Evolutionary conservation across 2,113 vertebrate genomes (phyloP).

Genomic region (Myiozetetes cayanensis): DNA sequence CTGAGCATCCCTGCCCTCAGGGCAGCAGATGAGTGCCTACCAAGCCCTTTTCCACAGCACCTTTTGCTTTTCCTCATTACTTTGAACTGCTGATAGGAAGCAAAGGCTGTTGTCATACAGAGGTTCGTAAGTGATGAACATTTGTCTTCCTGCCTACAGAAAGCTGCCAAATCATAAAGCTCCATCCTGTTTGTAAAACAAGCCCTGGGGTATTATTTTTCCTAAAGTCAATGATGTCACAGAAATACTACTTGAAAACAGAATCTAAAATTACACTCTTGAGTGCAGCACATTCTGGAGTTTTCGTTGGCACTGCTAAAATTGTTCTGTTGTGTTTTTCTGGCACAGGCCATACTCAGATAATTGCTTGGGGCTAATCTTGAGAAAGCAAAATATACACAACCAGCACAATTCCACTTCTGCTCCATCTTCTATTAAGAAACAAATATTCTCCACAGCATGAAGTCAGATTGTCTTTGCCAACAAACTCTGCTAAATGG

Average conservation of each 20-base stretch:
- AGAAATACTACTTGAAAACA: slow-evolving; percentile 70
- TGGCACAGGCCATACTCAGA: slow-evolving; percentile 56
- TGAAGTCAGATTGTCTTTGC: slow-evolving; percentile 3
- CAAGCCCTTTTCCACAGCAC: not conserved
- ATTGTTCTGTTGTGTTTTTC: slow-evolving; percentile 64
- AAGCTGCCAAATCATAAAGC: slow-evolving; percentile 68
- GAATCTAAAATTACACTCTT: slow-evolving; percentile 68
- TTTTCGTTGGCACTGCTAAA: slow-evolving; percentile 66
- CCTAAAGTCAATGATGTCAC: slow-evolving; percentile 65
- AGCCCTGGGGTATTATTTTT: slow-evolving; percentile 67
- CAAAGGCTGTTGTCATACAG: slow-evolving; percentile 10
- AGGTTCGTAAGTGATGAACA: slow-evolving; percentile 17
- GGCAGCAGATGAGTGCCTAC: not conserved
- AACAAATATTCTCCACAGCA: slow-evolving; percentile 51
- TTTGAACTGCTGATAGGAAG: slow-evolving; percentile 11
- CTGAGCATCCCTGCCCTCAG: not conserved
- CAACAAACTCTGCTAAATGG: slow-evolving; percentile 9
- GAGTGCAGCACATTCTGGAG: slow-evolving; percentile 60
- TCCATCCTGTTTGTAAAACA: slow-evolving; percentile 62
- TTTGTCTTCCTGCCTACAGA: slow-evolving; percentile 29
- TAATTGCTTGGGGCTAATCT: slow-evolving; percentile 64
- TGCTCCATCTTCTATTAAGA: slow-evolving; percentile 48
- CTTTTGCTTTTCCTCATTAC: not conserved
- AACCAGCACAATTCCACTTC: slow-evolving; percentile 47
- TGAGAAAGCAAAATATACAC: slow-evolving; percentile 59